phyloP scores from a whole-genome alignment of 2,797 vertebrate species.

The Dicrostonyx torquatus region DNA sequence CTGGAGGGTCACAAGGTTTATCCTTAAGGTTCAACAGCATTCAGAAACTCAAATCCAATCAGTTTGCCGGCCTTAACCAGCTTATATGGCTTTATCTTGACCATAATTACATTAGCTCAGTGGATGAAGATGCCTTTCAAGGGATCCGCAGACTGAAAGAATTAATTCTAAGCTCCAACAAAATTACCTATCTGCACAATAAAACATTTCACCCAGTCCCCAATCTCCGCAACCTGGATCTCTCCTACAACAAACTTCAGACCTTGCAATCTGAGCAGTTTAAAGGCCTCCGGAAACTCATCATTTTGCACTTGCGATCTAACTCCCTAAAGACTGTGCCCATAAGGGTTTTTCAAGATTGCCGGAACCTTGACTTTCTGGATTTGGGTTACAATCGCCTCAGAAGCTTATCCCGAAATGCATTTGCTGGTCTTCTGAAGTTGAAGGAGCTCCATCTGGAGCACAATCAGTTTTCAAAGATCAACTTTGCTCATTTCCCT shows the following conservation, averaged over 20 bases:
- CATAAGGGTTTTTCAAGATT: conserved; percentile 96
- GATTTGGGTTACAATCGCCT: conserved; percentile 98
- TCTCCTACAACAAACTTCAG: conserved; percentile 98
- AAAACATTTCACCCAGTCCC: conserved; percentile 95
- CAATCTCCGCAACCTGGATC: conserved; percentile 96
- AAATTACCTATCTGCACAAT: conserved; percentile 94
- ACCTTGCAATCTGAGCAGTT: conserved; percentile 94
- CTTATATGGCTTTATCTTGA: conserved; percentile 99
- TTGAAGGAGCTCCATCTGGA: conserved; percentile 97
- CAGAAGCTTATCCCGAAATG: conserved; percentile 95
- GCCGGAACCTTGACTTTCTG: conserved; percentile 97
- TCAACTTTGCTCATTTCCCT: conserved; percentile 97
- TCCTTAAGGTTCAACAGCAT: conserved; percentile 98
- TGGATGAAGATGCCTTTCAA: conserved; percentile 95
- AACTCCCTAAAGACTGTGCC: conserved; percentile 96
- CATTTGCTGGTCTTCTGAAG: conserved; percentile 97
- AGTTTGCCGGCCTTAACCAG: conserved; percentile 96
- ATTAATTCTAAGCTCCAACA: conserved; percentile 98
- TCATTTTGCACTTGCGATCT: conserved; percentile 96
- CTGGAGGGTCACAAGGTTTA: conserved; percentile 95
- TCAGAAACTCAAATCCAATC: conserved; percentile 92
- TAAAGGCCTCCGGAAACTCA: conserved; percentile 94
- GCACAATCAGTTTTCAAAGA: conserved; percentile 99
- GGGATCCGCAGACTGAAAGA: conserved; percentile 97
- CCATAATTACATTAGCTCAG: conserved; percentile 95